Evolutionary conservation across 1,140 invertebrate species (phyloP), one percentile per base, ranked within the genome.

Genomic region (Batillaria attramentaria): DNA sequence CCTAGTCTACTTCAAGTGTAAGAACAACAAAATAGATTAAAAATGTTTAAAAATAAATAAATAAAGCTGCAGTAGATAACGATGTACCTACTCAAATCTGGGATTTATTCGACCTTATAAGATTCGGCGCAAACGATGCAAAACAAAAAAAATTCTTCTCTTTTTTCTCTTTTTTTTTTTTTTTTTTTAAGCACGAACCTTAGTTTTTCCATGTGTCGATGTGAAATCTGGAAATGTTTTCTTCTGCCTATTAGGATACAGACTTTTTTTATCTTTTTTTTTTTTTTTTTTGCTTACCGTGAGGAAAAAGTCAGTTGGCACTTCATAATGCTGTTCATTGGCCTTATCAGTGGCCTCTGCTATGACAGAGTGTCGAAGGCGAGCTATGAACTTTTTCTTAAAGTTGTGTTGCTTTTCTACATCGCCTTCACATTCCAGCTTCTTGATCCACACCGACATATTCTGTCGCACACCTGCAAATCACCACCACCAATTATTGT

Each of bases 281-380:
- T n/a, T n/a, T n/a, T 28, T 60, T n/a, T 60, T 6, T 60, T 69
- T 39, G 6, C 72, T 73, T 83, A 89, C 86, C 4, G 83, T 84
- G 54, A 81, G 75, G 78, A 87, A 89, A 78, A 87, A 89, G 39
- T 89, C 86, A 42, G 85, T 88, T 46, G 88, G 88, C 41, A 89
- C 87, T 83, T 89, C 87, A 84, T 89, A 89, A 79, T 89, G 88
- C 68, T 89, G 88, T 69, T 89, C 86, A 82, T 89, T 89, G 16
- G 88, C 88, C 73, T 85, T 86, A 31, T 87, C 85, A 39, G 87
- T 88, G 77, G 85, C 84, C 84, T 87, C 87, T 60, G 87, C 87
- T 78, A 89, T 82, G n/a, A 83, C 76, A 18, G 86, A 87, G 4
- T 77, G 79, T 41, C 78, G 78, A 20, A 89, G 73, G 33, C 83